Evolutionary conservation across 2,888 invertebrate genomes (phyloP).

Genomic region (Bugula neritina): DNA sequence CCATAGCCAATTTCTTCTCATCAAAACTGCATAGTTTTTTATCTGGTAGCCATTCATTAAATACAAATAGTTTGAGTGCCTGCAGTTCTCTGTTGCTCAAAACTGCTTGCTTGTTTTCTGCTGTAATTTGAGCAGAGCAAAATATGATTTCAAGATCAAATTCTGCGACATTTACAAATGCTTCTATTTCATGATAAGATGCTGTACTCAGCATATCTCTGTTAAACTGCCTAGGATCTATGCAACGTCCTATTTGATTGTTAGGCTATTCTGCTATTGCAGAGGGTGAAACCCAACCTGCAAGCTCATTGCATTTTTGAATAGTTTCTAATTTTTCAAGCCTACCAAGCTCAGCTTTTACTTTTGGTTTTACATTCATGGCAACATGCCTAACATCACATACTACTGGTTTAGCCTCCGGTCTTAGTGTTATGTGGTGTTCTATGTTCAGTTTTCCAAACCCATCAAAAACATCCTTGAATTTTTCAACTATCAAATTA

Average conservation of each 20-base stretch:
- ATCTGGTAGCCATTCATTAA: neutral
- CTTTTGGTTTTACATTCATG: neutral
- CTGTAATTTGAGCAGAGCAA: neutral
- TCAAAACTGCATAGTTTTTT: neutral
- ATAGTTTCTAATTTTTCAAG: neutral
- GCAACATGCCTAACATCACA: neutral
- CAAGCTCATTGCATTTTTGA: neutral
- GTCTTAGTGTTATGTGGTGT: neutral
- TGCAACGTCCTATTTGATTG: neutral
- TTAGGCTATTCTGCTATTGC: neutral
- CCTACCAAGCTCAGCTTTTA: neutral
- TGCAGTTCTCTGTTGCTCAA: neutral
- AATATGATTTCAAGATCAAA: neutral
- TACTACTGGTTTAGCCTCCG: conserved; percentile 3
- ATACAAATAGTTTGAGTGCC: neutral
- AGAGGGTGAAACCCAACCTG: conserved; percentile 14
- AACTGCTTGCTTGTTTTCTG: neutral
- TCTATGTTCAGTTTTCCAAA: neutral
- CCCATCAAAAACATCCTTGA: conserved; percentile 7
- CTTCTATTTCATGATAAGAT: neutral
- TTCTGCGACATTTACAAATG: neutral
- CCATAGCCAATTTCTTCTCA: neutral
- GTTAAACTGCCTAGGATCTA: conserved; percentile 1
- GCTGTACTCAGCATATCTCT: neutral
- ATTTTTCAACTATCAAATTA: neutral